Conservation (phyloP, 1,140 invertebrate genomes). For the Bombus haemorrhoidalis region DNA sequence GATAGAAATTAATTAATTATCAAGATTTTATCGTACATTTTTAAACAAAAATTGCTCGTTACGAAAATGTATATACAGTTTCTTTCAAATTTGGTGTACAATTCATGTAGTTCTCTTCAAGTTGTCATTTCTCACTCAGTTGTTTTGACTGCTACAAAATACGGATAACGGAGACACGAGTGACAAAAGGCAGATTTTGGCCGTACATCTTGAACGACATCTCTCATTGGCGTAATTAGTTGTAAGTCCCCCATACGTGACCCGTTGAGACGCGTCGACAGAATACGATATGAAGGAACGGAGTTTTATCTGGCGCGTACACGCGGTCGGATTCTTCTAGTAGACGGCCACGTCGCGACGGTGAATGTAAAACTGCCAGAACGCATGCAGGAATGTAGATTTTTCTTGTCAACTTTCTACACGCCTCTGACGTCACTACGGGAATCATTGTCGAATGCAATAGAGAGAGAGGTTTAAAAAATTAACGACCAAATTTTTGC, state of each 20-base stretch:
- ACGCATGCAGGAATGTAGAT: conserved; percentile 69
- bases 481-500: background rate
- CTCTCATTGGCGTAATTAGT: conserved; percentile 49
- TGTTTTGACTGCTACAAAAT: background rate
- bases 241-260: conserved; percentile 45
- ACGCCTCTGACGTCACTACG: conserved; percentile 60
- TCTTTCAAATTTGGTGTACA: background rate
- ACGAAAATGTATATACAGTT: background rate
- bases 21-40: too few species aligned
- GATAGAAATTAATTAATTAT: too few species aligned
- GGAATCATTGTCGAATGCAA: conserved; percentile 52
- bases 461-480: conserved; percentile 15
- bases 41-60: too few species aligned
- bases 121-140: background rate
- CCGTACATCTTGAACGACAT: conserved; percentile 29
- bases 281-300: conserved; percentile 54
- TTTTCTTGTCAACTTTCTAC: conserved; percentile 68
- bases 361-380: conserved; percentile 66
- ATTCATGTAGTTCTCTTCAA: too few species aligned
- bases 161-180: background rate
- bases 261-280: conserved; percentile 12
- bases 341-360: conserved; percentile 35
- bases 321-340: conserved; percentile 39
- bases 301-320: conserved; percentile 58
- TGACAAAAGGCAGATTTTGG: background rate